Evolutionary conservation across 2,113 vertebrate genomes (phyloP).

Genomic region (Pterocles orientalis): DNA sequence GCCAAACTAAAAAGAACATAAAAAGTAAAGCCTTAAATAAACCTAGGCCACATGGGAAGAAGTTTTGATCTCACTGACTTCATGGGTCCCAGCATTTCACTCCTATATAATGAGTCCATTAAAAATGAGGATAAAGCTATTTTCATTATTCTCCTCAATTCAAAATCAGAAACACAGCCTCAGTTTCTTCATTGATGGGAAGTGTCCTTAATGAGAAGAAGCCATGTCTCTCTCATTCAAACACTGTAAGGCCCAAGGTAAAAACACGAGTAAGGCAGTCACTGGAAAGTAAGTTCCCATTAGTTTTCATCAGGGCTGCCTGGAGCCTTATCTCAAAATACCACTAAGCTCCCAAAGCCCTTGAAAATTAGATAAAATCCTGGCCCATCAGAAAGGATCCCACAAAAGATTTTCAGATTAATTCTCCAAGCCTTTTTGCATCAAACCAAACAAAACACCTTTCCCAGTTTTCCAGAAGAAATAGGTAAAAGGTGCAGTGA

Average conservation of each 20-base stretch:
- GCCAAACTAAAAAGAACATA: not conserved
- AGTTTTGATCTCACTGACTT: not conserved
- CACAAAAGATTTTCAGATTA: not conserved
- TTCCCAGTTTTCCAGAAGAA: not conserved
- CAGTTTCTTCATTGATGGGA: not conserved
- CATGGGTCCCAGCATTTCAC: not conserved
- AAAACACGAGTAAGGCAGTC: not conserved
- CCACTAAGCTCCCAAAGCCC: not conserved
- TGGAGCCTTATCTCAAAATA: not conserved
- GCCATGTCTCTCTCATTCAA: not conserved
- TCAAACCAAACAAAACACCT: constrained; percentile 4
- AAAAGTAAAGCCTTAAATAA: constrained; percentile 5
- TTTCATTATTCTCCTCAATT: not conserved
- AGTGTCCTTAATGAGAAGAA: not conserved
- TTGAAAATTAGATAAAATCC: not conserved
- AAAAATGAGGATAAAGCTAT: not conserved
- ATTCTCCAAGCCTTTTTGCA: not conserved
- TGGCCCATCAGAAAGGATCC: not conserved
- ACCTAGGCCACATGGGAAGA: not conserved
- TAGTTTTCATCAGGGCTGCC: not conserved
- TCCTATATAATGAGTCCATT: not conserved
- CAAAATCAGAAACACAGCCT: not conserved
- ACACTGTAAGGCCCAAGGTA: not conserved
- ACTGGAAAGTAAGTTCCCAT: not conserved
- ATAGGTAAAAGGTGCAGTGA: not conserved